Conservation (phyloP, 1,140 invertebrate species). For the Nephila pilipes region DNA sequence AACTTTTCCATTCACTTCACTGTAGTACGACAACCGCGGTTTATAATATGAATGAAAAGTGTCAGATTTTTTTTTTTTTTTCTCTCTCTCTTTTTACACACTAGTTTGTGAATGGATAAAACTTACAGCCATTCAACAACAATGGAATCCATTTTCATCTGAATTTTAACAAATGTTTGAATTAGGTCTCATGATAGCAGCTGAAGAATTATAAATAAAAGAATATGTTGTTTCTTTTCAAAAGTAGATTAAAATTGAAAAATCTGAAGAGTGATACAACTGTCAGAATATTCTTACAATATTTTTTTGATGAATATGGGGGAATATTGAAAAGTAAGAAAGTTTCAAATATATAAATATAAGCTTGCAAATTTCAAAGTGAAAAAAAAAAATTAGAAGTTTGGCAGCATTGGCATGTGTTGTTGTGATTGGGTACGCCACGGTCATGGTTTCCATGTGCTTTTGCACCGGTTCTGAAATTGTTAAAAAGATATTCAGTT, state of each 20-base stretch:
- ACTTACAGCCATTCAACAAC: not conserved
- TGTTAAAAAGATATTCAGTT: not conserved
- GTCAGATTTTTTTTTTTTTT: slow-evolving; percentile 42
- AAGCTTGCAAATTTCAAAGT: no score
- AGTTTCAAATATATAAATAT: no score
- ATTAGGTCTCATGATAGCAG: not conserved
- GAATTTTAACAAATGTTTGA: not conserved
- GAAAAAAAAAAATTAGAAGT: no score
- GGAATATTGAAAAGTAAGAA: no score
- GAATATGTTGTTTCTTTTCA: no score
- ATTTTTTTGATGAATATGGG: no score
- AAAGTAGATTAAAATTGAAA: no score
- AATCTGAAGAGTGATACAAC: no score
- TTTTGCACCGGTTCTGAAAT: not conserved
- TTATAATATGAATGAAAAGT: slow-evolving; percentile 63
- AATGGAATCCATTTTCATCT: not conserved
- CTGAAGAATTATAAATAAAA: not conserved
- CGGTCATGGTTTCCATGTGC: no score
- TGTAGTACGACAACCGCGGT: slow-evolving; percentile 64
- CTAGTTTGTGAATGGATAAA: slow-evolving; percentile 8
- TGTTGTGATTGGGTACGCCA: no score
- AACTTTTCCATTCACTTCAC: slow-evolving; percentile 72
- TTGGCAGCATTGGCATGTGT: no score
- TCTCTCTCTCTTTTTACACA: not conserved
- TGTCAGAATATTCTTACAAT: no score